phyloP scores from a whole-genome alignment of 2,797 vertebrate species.

The Acanthis flammea region DNA sequence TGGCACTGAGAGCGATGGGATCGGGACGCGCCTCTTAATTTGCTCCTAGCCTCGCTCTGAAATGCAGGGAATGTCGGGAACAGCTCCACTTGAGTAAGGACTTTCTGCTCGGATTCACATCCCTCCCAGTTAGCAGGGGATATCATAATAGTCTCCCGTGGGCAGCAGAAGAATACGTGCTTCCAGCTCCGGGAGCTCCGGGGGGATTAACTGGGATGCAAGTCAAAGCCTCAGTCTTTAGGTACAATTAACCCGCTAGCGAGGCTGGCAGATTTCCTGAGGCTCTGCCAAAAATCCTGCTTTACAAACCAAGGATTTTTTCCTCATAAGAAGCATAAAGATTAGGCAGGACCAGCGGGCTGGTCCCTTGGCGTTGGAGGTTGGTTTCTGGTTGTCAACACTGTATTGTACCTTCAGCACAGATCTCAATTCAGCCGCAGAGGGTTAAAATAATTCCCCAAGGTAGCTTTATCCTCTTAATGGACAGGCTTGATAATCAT shows the following conservation, averaged over 20 bases:
- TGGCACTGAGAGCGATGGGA: not conserved
- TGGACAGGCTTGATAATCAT: not conserved
- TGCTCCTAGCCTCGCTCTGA: not conserved
- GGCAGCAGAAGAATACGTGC: not conserved
- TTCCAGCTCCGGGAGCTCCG: not conserved
- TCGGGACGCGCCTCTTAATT: not conserved
- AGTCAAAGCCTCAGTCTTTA: conserved; percentile 34
- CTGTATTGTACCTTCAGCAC: not conserved
- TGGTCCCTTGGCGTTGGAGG: not conserved
- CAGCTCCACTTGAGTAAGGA: not conserved
- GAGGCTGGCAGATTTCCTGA: conserved; percentile 12
- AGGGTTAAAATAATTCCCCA: conserved; percentile 16
- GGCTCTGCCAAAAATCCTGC: conserved; percentile 14
- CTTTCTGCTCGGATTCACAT: not conserved
- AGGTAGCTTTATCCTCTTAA: not conserved
- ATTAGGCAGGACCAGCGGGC: not conserved
- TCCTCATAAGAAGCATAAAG: not conserved
- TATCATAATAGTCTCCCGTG: not conserved
- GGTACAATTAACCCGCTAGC: conserved; percentile 19
- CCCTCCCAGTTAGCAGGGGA: not conserved
- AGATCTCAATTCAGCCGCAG: not conserved
- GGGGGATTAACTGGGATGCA: conserved; percentile 14
- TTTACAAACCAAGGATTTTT: not conserved
- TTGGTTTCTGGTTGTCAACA: not conserved
- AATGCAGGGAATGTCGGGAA: not conserved